Evolutionary conservation across 2,888 invertebrate species (phyloP), one percentile per base, ranked within the genome.

Genomic region (Sinelater perroti): DNA sequence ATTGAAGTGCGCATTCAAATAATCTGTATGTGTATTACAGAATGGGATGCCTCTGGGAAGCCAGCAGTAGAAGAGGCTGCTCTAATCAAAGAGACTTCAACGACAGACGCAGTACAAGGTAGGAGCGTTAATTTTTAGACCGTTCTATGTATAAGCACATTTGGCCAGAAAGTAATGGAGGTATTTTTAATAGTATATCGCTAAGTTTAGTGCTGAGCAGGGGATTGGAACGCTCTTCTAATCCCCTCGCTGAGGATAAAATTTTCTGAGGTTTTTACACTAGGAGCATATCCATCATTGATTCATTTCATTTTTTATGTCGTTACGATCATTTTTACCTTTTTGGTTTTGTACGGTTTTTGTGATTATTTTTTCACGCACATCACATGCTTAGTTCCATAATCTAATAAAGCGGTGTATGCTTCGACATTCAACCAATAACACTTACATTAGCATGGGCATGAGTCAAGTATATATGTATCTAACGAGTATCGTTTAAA

Each of bases 351-450:
- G 1, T 11, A 24, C 8, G 20, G 7, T 5, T 21, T 20, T 5
- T 28, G 2, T 10, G 10, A 30, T 45, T 63, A 40, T 35, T 42
- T 64, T 56, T 55, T 56, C 54, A 52, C 35, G 47, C 49, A 36
- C 56, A 54, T 60, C 51, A 55, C 50, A 38, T 42, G 36, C 54
- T 58, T 54, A 20, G 56, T 70, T 66, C n/a, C n/a, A n/a, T n/a
- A n/a, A n/a, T n/a, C n/a, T n/a, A n/a, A 63, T 50, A 61, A 72
- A 75, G 74, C 76, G 75, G 73, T 73, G 72, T 73, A 70, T 67
- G 68, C 30, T 13, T 13, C 16, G 21, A 40, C 40, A 40, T 16
- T 30, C 26, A 63, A 67, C 63, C 21, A 33, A 40, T 14, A n/a
- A 66, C 62, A 59, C 54, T 56, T 52, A 61, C 58, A 57, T 56